Evolutionary conservation across 2,888 invertebrate genomes (phyloP), one percentile per base, ranked within the genome.

Genomic region (Eupithecia inturbata): DNA sequence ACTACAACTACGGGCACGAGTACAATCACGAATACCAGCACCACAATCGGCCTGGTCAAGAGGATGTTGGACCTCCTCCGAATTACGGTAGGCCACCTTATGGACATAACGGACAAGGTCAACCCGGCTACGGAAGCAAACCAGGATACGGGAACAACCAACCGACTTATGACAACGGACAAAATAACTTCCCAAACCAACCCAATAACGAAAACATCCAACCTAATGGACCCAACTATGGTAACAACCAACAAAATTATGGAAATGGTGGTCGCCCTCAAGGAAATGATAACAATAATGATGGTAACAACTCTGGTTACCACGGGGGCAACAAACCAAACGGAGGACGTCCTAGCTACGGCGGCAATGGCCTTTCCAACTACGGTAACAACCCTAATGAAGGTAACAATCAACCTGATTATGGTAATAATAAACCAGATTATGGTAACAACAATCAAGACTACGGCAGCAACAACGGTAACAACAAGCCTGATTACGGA

Each of bases 1-100:
- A 82, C 14, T 73, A 76, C 41, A 80, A 82, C 41, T 74, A 82
- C 68, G 77, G 78, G 69, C 81, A 84, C 28, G 77, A 78, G n/a
- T 72, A 83, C 49, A 81, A 45, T 19, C 45, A 45, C 5, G 45
- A 45, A 45, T 9, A 85, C 49, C 78, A 77, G 67, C 77, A 70
- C 36, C 78, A 82, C 67, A 72, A 82, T 26, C 76, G 63, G n/a
- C 63, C 63, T 19, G 63, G 33, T 36, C 33, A 64, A 64, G 36
- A 57, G 12, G 26, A 57, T 57, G 26, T 57, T 57, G 57, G 26
- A 26, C 57, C 26, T 57, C 26, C 57, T 26, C 57, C 57, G 22
- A 26, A 64, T n/a, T 36, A 83, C 33, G 66, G 39, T 66, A 36
- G 14, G 22, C 66, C 66, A 39, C 10, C n/a, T 39, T 71, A 81